Evolutionary conservation across 2,888 invertebrate species (phyloP).

Genomic region (Hanleya hanleyi): DNA sequence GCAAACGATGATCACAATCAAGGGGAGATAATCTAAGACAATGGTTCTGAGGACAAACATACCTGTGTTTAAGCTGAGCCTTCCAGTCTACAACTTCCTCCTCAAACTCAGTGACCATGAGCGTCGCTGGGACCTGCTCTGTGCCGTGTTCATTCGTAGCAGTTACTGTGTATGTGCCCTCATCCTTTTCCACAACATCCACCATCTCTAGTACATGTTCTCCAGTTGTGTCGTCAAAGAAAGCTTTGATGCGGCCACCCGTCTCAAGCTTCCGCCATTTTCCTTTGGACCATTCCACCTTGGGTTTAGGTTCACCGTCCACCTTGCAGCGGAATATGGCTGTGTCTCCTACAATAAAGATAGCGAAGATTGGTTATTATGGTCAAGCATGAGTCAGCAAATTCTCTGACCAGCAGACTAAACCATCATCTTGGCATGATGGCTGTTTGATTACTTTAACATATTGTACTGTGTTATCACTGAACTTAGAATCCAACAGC

Average conservation of each 20-base stretch:
- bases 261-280: constrained; percentile 70
- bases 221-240: constrained; percentile 59
- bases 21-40: too few species aligned
- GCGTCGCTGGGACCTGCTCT: constrained; percentile 68
- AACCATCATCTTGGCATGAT: too few species aligned
- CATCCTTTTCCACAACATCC: constrained; percentile 66
- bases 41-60: too few species aligned
- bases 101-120: constrained; percentile 71
- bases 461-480: too few species aligned
- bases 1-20: too few species aligned
- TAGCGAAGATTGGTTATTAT: neutral
- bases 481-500: too few species aligned
- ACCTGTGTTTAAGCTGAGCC: constrained; percentile 69
- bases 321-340: constrained; percentile 69
- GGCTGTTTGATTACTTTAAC: too few species aligned
- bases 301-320: constrained; percentile 69
- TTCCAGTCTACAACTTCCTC: constrained; percentile 72
- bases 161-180: constrained; percentile 72
- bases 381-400: too few species aligned
- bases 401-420: too few species aligned
- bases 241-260: constrained; percentile 60
- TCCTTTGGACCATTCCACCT: constrained; percentile 72
- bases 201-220: constrained; percentile 68
- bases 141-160: constrained; percentile 70
- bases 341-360: constrained; percentile 51